These are phyloP conservation scores for Sebastes oblongus DNA, from an alignment of 2,797 vertebrate genomes.

Conservation along the genomic window DNA sequence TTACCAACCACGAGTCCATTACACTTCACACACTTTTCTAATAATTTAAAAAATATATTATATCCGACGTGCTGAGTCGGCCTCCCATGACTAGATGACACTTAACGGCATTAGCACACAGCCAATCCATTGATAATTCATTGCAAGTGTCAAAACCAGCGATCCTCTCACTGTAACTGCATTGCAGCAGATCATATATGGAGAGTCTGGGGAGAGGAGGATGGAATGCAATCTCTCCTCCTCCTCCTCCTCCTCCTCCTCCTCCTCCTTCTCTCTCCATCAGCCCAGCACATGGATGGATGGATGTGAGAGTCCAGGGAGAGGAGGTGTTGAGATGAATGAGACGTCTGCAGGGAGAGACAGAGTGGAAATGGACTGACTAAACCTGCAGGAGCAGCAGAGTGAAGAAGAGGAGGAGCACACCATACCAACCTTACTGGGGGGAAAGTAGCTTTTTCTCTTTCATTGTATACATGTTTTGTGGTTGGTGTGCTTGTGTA, in stretches of 20 bases:
- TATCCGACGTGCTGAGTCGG: neutral
- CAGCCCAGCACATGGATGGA: neutral
- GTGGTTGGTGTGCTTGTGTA: neutral
- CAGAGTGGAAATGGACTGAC: constrained; percentile 8
- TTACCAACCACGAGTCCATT: neutral
- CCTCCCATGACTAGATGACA: neutral
- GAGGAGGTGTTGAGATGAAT: constrained; percentile 24
- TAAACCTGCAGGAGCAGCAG: constrained; percentile 11
- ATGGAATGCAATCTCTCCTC: neutral
- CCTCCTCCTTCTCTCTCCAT: neutral
- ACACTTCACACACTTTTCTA: neutral
- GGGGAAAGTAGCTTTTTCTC: neutral
- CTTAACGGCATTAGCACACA: constrained; percentile 17
- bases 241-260: neutral
- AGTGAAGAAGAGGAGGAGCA: neutral
- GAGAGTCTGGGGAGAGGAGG: neutral
- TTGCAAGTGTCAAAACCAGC: constrained; percentile 4
- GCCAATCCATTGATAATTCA: constrained; percentile 43
- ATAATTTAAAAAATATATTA: neutral
- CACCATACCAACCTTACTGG: neutral
- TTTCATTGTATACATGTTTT: neutral
- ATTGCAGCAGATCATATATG: neutral
- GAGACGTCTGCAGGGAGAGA: constrained; percentile 22
- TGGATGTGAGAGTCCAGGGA: constrained; percentile 4
- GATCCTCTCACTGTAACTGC: neutral